These are phyloP conservation scores for Helicolenus hilgendorfi DNA, from an alignment of 2,797 vertebrate species.

Conservation along the genomic window DNA sequence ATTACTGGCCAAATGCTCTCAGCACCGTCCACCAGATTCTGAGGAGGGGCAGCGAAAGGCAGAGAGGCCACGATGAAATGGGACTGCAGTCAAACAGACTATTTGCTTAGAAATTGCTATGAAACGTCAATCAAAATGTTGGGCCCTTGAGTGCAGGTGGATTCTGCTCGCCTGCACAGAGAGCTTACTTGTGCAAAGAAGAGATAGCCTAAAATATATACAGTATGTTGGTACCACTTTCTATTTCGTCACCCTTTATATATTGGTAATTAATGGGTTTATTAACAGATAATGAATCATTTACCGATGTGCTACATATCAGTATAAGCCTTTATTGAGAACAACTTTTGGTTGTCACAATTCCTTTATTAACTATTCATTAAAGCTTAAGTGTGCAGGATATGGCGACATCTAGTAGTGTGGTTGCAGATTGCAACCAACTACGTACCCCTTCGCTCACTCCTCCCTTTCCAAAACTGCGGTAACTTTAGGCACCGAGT, in stretches of 20 bases:
- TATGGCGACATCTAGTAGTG: too few species aligned
- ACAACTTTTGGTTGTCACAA: not conserved
- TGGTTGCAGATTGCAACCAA: too few species aligned
- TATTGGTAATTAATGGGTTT: not conserved
- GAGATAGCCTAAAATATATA: conserved; percentile 11
- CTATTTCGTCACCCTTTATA: not conserved
- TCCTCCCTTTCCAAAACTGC: too few species aligned
- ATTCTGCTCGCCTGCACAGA: conserved; percentile 9
- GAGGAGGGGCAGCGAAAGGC: conserved; percentile 37
- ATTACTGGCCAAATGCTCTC: conserved; percentile 66
- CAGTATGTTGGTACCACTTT: not conserved
- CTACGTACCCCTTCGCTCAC: too few species aligned
- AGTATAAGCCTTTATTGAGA: not conserved
- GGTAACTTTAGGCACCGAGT: too few species aligned
- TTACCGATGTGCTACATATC: not conserved
- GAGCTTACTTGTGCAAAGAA: not conserved
- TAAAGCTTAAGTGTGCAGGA: not conserved
- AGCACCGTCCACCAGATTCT: conserved; percentile 31
- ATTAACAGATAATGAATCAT: not conserved
- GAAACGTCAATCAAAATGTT: conserved; percentile 63
- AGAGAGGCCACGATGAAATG: conserved; percentile 35
- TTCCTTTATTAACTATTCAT: not conserved
- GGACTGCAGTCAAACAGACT: conserved; percentile 51
- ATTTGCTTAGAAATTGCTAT: conserved; percentile 55
- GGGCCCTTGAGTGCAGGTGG: conserved; percentile 24